Evolutionary conservation across 2,797 vertebrate species (phyloP), one percentile per base, ranked within the genome.

Genomic region (Cyclura pinguis): DNA sequence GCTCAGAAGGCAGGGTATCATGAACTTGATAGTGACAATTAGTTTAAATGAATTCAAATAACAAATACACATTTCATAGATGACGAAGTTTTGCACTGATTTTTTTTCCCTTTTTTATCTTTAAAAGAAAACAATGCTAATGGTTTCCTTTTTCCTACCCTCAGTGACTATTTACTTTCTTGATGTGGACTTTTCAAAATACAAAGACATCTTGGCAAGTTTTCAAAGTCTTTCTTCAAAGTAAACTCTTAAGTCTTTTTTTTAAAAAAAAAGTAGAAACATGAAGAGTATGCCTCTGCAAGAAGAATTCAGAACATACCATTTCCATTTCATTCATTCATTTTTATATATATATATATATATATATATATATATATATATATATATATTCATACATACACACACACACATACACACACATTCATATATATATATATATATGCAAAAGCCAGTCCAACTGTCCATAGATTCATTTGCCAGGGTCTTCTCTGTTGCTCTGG

Each of bases 71-170:
- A 97, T 97, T 97, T 96, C 96, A 96, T 96, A 97, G 96, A 97
- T 97, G 97, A 97, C 97, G 97, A 97, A 96, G 96, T 96, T 97
- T 97, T 97, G 96, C 96, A 97, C 95, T 95, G 95, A 92, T 96
- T 96, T 96, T 96, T 93, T 95, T 95, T 6, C 20, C 20, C 96
- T 97, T 98, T 98, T 98, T 98, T 97, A 97, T 98, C 97, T 98
- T 97, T 96, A 96, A 97, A 98, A 98, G 97, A 98, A 98, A 98
- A 98, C 98, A 98, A 97, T 97, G 96, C 96, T 97, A 98, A 98
- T 97, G 96, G 97, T 97, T 98, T 98, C 97, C 97, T 97, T 98
- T 98, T 98, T 97, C 97, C 97, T 97, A 97, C 47, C 91, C 96
- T 97, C 96, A 96, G 96, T 92, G 95, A 97, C 96, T 97, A 96